Evolutionary conservation across 2,888 invertebrate species (phyloP).

Genomic region (Drosophila trichaetosa): DNA sequence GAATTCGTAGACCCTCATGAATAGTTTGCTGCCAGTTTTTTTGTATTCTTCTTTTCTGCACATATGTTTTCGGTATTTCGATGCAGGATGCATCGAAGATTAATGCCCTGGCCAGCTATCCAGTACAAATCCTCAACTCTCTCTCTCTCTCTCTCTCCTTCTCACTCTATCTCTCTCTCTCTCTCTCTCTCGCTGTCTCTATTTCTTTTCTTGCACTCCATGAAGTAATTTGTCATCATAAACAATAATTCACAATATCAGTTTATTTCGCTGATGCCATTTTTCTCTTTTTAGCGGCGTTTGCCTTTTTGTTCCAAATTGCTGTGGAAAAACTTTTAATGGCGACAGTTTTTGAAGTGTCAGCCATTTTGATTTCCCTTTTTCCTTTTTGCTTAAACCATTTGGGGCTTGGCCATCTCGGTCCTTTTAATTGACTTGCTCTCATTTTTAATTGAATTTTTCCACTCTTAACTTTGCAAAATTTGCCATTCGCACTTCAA

Average conservation of each 20-base stretch:
- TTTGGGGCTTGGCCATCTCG: constrained; percentile 14
- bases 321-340: constrained; percentile 47
- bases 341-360: constrained; percentile 46
- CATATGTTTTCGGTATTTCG: constrained; percentile 22
- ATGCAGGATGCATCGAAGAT: constrained; percentile 47
- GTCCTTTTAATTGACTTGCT: constrained; percentile 59
- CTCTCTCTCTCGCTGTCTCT: neutral
- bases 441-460: constrained; percentile 58
- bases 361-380: constrained; percentile 32
- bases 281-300: constrained; percentile 3
- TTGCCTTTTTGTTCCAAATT: constrained; percentile 46
- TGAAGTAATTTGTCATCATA: constrained; percentile 63
- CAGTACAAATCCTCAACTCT: constrained; percentile 1
- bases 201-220: constrained; percentile 12
- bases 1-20: constrained; percentile 28
- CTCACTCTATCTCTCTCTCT: neutral
- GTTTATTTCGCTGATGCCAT: constrained; percentile 31
- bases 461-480: constrained; percentile 11
- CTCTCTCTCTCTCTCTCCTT: too few species aligned
- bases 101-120: constrained; percentile 37
- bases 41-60: neutral
- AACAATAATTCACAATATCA: constrained; percentile 65
- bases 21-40: constrained; percentile 31
- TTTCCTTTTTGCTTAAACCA: constrained; percentile 30
- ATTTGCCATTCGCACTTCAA: constrained; percentile 19